phyloP scores from a whole-genome alignment of 2,113 vertebrate genomes.

The Noturus placidus region DNA sequence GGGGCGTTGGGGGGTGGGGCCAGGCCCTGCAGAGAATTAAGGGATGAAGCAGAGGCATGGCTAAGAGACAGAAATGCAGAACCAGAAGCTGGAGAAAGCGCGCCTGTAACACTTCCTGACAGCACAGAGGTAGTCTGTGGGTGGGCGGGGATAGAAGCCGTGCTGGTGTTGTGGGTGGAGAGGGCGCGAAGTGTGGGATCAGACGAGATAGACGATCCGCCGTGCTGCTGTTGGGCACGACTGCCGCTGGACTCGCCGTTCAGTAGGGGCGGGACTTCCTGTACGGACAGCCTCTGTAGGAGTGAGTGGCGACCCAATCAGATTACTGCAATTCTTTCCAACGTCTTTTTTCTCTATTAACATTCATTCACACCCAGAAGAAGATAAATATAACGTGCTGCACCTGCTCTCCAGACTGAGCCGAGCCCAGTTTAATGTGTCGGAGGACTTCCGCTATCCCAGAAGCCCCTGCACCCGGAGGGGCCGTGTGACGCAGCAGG shows the following conservation, averaged over 20 bases:
- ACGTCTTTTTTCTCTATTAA: not conserved
- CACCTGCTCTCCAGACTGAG: constrained; percentile 71
- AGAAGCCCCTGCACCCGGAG: constrained; percentile 68
- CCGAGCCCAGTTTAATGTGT: constrained; percentile 68
- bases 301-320: not conserved
- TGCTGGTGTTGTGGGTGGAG: constrained; percentile 46
- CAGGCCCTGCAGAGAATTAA: constrained; percentile 64
- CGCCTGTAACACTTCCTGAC: not conserved
- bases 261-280: constrained; percentile 75
- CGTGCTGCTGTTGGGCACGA: constrained; percentile 64
- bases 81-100: constrained; percentile 55
- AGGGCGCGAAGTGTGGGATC: constrained; percentile 58
- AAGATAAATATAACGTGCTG: not conserved
- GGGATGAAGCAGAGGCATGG: constrained; percentile 57
- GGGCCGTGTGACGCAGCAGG: constrained; percentile 79
- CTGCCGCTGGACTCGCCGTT: constrained; percentile 69
- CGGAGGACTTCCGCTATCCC: constrained; percentile 74
- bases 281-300: constrained; percentile 73
- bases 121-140: constrained; percentile 62
- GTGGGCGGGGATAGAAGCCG: constrained; percentile 41
- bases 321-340: not conserved
- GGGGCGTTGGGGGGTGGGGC: constrained; percentile 69
- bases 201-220: constrained; percentile 53
- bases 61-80: constrained; percentile 68
- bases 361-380: not conserved